Conservation (phyloP, 2,113 vertebrate species). For the Polypterus bichir region DNA sequence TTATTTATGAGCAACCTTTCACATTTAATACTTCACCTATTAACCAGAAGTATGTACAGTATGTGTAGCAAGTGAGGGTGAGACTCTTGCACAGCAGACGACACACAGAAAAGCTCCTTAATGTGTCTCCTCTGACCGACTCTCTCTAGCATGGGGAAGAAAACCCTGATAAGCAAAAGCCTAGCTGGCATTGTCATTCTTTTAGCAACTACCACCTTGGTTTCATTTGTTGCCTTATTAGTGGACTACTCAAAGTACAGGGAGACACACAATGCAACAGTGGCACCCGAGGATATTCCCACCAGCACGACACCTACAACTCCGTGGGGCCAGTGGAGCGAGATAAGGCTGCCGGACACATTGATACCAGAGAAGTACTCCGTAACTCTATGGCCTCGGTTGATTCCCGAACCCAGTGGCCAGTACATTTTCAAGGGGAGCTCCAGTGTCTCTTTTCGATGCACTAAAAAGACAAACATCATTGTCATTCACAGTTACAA, state of each 20-base stretch:
- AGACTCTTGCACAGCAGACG: too few species aligned
- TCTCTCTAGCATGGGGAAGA: constrained; percentile 49
- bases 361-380: constrained; percentile 57
- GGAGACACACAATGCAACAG: accelerated
- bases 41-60: constrained; percentile 10
- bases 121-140: too few species aligned
- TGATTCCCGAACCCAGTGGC: constrained; percentile 20
- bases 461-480: constrained; percentile 32
- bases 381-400: constrained; percentile 46
- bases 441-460: constrained; percentile 38
- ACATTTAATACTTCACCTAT: constrained; percentile 50
- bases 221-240: constrained; percentile 55
- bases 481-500: constrained; percentile 71
- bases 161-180: constrained; percentile 49
- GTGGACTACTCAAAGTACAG: constrained; percentile 50
- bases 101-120: too few species aligned
- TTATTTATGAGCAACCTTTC: background rate
- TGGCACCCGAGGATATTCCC: accelerated
- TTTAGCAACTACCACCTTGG: constrained; percentile 39
- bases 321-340: constrained; percentile 32
- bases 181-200: constrained; percentile 41
- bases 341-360: constrained; percentile 41
- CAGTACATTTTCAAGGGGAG: constrained; percentile 46
- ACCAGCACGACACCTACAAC: constrained; percentile 12
- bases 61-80: background rate